These are phyloP conservation scores for Malaclemys terrapin DNA, from an alignment of 2,113 vertebrate species.

Conservation along the genomic window DNA sequence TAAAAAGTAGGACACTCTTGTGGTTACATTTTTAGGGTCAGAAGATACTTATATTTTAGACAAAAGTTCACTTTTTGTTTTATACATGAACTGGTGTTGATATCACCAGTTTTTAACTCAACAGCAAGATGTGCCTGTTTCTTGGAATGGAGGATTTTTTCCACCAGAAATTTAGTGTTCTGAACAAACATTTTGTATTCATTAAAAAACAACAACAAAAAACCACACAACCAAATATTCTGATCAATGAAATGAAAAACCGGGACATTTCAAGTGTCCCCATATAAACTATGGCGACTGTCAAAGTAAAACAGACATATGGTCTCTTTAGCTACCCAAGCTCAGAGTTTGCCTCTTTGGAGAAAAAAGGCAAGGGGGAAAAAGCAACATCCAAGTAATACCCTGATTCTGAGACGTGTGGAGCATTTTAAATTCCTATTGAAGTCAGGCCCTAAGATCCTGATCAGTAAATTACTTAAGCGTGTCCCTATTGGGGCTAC, in stretches of 20 bases:
- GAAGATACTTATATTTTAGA: too few species aligned
- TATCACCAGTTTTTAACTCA: too few species aligned
- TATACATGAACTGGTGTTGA: too few species aligned
- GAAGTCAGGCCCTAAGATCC: neutral
- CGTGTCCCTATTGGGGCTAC: neutral
- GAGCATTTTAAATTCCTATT: neutral
- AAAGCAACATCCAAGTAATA: neutral
- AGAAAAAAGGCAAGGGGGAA: neutral
- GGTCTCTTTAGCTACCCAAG: neutral
- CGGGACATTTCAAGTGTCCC: neutral
- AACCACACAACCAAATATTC: too few species aligned
- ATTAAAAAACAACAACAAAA: neutral
- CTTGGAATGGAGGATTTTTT: too few species aligned
- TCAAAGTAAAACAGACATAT: neutral
- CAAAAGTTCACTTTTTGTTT: too few species aligned
- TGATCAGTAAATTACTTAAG: neutral
- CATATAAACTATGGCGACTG: neutral
- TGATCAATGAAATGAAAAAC: neutral
- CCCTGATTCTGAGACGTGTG: neutral
- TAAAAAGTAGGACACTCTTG: neutral
- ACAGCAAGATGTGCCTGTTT: too few species aligned
- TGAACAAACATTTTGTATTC: neutral
- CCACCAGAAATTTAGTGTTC: too few species aligned
- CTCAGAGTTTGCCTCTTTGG: neutral
- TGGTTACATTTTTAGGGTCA: too few species aligned